Base-by-base conservation (phyloP, 1,140 invertebrate species). In the Littorina saxatilis region DNA sequence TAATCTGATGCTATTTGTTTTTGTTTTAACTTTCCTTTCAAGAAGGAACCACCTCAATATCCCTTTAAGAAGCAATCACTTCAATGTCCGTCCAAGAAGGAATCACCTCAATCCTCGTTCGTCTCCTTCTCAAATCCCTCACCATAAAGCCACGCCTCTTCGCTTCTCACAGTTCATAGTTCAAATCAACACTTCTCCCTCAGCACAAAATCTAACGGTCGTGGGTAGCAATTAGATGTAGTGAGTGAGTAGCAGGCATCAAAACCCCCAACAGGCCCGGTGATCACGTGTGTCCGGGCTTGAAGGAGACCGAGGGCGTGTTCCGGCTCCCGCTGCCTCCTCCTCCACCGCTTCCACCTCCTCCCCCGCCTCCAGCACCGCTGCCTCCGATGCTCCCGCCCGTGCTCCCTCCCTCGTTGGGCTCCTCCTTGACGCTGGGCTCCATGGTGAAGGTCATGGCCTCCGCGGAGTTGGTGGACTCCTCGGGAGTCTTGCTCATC, bases 401-500 rank as follows among this genome's bases (percentile, higher is more conserved):
- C 74, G 82, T 82, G 50, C 83, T 81, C 29, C 76, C 43, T 52
- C 84, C 88, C 43, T 90, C 87, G 29, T 82, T 78, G 43, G 82
- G 68, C n/a, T 86, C 85, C 63, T 83, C 85, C 43, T 83, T 82
- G n/a, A 83, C 82, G 61, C 82, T 86, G 0, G 82, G 79, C 68
- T 89, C 88, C 79, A 88, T 89, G 50, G 87, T 80, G 80, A 90
- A 88, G 40, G 89, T 85, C 58, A 89, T 84, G 50, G 87, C 89
- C 76, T 93, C 93, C 58, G 90, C 88, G 78, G 90, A 92, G 75
- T 92, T 93, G 66, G 93, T 93, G 39, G 93, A 93, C 82, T 93
- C 93, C 83, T 93, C 93, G 5, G 93, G 93, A 61, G 93, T 93
- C 84, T 92, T 91, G 39, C 92, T 93, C 81, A 93, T 87, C 83